A percentile compares a stretch with the other conserved stretches of the same genome.
phyloP scores from a whole-genome alignment of 2,113 vertebrate genomes.

The Syngnathus floridae region DNA sequence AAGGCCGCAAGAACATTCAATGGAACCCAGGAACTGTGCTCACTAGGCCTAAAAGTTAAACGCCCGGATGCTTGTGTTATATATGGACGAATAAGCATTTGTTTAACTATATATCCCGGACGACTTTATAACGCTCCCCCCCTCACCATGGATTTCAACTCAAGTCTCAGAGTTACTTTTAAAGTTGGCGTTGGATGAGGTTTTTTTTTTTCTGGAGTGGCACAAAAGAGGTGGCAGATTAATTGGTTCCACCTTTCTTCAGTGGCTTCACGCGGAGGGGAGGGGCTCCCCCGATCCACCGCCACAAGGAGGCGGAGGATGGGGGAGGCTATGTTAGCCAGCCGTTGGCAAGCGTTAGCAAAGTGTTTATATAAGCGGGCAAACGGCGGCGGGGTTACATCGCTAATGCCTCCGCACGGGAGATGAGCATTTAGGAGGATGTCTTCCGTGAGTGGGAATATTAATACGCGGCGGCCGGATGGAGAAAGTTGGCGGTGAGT shows the following conservation, averaged over 20 bases:
- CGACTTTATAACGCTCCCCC: background rate
- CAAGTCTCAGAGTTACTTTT: background rate
- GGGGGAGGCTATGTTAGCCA: conserved; percentile 56
- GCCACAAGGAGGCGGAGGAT: conserved; percentile 20
- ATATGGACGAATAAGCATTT: background rate
- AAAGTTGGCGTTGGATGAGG: background rate
- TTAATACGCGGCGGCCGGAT: background rate
- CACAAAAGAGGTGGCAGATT: conserved; percentile 76
- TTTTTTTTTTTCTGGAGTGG: conserved; percentile 35
- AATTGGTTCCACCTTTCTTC: conserved; percentile 92
- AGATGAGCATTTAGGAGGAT: background rate
- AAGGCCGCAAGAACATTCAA: background rate
- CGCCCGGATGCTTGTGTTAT: background rate
- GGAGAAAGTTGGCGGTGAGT: conserved; percentile 9
- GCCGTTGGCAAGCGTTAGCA: conserved; percentile 62
- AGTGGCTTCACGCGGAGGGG: conserved; percentile 87
- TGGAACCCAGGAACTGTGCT: background rate
- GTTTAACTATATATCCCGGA: background rate
- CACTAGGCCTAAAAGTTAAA: background rate
- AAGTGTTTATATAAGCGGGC: conserved; percentile 65
- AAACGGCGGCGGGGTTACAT: conserved; percentile 33
- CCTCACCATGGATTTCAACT: background rate
- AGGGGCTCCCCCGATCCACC: conserved; percentile 71
- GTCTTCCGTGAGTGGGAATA: background rate
- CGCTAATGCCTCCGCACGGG: conserved; percentile 27